phyloP scores from a whole-genome alignment of 2,888 invertebrate species.

The Hirudinaria manillensis region DNA sequence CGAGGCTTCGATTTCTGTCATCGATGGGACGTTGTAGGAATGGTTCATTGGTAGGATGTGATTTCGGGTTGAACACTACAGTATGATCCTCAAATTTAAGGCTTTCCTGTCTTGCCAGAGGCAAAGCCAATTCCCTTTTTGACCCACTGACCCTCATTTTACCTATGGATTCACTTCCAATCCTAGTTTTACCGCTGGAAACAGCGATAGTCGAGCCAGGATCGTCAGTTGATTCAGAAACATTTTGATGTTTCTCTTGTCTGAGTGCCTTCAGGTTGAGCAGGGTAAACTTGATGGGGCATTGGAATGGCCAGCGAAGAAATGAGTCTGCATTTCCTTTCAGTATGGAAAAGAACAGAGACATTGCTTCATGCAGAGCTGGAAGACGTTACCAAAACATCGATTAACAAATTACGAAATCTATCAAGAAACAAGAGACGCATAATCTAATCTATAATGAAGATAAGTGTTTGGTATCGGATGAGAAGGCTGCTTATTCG shows the following conservation, averaged over 20 bases:
- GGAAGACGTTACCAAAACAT: background rate
- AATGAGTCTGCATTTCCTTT: slow-evolving; percentile 40
- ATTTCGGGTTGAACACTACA: background rate
- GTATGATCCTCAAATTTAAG: background rate
- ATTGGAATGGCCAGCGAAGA: slow-evolving; percentile 39
- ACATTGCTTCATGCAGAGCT: slow-evolving; percentile 36
- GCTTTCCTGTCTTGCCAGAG: too few species aligned
- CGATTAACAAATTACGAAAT: too few species aligned
- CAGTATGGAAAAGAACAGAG: slow-evolving; percentile 38
- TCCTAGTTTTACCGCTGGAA: background rate
- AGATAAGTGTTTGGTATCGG: too few species aligned
- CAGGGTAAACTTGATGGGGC: slow-evolving; percentile 38
- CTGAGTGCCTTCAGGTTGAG: slow-evolving; percentile 34
- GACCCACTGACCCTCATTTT: background rate
- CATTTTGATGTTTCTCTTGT: background rate
- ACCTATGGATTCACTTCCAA: background rate
- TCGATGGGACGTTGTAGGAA: slow-evolving; percentile 13
- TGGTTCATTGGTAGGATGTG: slow-evolving; percentile 16
- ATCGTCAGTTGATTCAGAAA: background rate
- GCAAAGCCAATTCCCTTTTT: too few species aligned
- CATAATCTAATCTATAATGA: too few species aligned
- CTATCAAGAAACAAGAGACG: too few species aligned
- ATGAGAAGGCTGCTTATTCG: slow-evolving; percentile 60
- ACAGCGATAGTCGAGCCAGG: background rate
- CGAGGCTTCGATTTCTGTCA: slow-evolving; percentile 22